Conservation (phyloP, 2,888 invertebrate genomes). For the Drosophila rubida region DNA sequence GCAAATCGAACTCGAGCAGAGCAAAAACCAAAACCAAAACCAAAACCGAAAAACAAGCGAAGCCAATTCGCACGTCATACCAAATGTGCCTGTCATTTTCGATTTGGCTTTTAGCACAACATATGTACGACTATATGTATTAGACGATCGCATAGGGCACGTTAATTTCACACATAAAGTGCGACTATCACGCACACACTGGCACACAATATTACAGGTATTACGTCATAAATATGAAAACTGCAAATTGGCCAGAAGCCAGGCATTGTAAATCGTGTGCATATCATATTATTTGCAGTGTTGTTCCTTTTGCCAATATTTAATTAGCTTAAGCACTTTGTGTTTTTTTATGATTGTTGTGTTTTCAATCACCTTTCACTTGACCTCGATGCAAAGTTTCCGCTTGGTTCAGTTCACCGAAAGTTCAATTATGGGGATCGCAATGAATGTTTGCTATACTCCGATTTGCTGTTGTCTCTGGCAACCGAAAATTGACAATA, state of each 20-base stretch:
- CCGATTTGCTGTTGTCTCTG: constrained; percentile 8
- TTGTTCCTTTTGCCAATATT: too few relatives aligned
- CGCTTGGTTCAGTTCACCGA: constrained; percentile 9
- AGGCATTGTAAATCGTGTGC: constrained; percentile 25
- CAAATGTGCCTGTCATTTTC: constrained; percentile 56
- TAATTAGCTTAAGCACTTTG: constrained; percentile 9
- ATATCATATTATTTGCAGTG: constrained; percentile 1
- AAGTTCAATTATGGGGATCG: constrained; percentile 1
- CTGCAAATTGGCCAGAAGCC: constrained; percentile 47
- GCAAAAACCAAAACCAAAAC: constrained; percentile 10
- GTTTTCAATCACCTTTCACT: constrained; percentile 52
- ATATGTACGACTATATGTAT: constrained; percentile 4
- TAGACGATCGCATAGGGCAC: constrained; percentile 9
- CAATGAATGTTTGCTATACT: constrained; percentile 5
- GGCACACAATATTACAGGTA: constrained; percentile 27
- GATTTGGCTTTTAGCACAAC: constrained; percentile 27
- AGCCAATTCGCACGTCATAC: constrained; percentile 45
- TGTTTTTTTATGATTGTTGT: not conserved
- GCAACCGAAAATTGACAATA: constrained; percentile 42
- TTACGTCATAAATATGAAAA: constrained; percentile 58
- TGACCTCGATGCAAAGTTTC: constrained; percentile 16
- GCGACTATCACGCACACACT: constrained; percentile 11
- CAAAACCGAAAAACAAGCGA: constrained; percentile 19
- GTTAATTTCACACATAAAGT: constrained; percentile 29
- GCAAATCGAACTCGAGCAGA: too few relatives aligned